Evolutionary conservation across 2,888 invertebrate species (phyloP).

Genomic region (Doris montereyensis): DNA sequence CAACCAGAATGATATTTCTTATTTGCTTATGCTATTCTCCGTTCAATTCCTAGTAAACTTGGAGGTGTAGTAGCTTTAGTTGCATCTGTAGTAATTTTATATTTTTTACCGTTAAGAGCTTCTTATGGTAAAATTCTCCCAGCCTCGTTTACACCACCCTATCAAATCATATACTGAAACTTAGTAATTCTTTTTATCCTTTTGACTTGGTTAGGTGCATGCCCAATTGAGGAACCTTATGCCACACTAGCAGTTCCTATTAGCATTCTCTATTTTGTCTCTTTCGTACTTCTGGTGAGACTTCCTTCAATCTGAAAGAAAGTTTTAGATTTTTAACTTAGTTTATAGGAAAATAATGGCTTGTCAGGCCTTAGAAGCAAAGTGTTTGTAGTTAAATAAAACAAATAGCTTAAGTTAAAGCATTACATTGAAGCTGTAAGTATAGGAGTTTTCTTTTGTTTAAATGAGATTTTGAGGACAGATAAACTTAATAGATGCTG

Average conservation of each 20-base stretch:
- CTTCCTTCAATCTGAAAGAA: not conserved
- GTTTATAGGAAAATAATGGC: not conserved
- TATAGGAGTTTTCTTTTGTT: not conserved
- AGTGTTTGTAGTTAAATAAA: conserved; percentile 6
- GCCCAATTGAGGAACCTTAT: conserved; percentile 81
- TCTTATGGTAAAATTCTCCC: not conserved
- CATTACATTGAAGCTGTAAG: not conserved
- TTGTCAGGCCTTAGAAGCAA: not conserved
- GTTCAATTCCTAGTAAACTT: conserved; percentile 86
- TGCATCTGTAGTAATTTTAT: conserved; percentile 80
- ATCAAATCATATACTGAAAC: conserved; percentile 75
- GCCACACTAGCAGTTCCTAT: conserved; percentile 45
- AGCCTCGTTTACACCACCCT: conserved; percentile 59
- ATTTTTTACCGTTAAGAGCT: conserved; percentile 61
- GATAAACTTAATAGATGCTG: not conserved
- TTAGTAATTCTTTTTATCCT: conserved; percentile 77
- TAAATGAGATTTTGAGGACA: conserved; percentile 1
- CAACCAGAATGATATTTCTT: conserved; percentile 90
- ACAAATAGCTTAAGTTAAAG: conserved; percentile 11
- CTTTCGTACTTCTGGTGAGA: conserved; percentile 7
- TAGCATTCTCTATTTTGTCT: conserved; percentile 50
- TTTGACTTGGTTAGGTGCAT: conserved; percentile 83
- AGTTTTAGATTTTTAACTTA: too few relatives aligned
- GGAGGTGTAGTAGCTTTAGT: conserved; percentile 82
- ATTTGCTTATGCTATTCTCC: conserved; percentile 86